Base-by-base conservation (phyloP, 2,888 invertebrate species). In the Lithophane semibrunnea region DNA sequence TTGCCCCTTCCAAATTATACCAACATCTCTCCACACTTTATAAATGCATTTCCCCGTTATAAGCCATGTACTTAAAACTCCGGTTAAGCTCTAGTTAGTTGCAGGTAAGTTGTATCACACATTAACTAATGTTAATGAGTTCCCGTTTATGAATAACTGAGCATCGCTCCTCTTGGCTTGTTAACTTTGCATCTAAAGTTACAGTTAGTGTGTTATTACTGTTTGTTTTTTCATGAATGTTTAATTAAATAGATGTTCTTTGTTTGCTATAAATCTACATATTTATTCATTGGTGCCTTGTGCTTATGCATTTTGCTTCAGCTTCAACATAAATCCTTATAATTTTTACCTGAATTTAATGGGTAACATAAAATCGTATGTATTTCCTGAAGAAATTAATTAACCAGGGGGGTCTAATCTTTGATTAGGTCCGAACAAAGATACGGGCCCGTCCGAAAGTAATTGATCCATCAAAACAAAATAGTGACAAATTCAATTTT, bases 121-220 rank as follows among this genome's bases (percentile, higher is more conserved):
- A 82, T 84, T 76, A 80, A 86, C 79, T 79, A 85, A 79, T 66
- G 80, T 74, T 86, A 87, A 87, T 85, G 74, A 88, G 82, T 85
- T 77, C 79, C 72, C 86, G 84, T 83, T 86, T 89, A 84, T 88
- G 88, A 84, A 86, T 82, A 86, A 73, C 80, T 75, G 61, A 85
- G 61, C 73, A 61, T 52, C 56, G 69, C 60, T 73, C 54, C 70
- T 80, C 75, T 66, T 74, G 37, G 64, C 69, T 74, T 77, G 65
- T 80, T 80, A 70, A 61, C 58, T 21, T 24, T 70, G 58, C 71
- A 68, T 75, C 44, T 73, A 18, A 73, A 79, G 60, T 84, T 63
- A n/a, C 37, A 61, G 9, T 61, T 61, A 10, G 68, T 69, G 12
- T 56, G 29, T 54, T 60, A 74, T 16, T 56, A 67, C 47, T 54